phyloP scores from a whole-genome alignment of 2,113 vertebrate genomes.

The Cyphomyrus discorhynchus region DNA sequence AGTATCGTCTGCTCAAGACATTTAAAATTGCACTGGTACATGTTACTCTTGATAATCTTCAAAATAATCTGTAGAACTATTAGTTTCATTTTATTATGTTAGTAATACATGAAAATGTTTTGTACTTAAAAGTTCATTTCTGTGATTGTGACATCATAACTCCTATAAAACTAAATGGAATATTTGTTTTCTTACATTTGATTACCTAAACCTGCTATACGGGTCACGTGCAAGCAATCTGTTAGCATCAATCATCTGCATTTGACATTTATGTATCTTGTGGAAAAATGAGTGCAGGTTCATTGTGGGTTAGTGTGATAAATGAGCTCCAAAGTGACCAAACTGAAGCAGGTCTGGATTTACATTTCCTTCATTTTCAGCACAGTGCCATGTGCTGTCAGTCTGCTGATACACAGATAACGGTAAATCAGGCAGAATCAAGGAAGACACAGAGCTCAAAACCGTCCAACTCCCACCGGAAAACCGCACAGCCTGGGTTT shows the following conservation, averaged over 20 bases:
- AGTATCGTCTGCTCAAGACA: background rate
- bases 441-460: background rate
- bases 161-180: conserved; percentile 1
- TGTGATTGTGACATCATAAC: background rate
- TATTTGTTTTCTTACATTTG: background rate
- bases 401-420: background rate
- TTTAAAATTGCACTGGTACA: background rate
- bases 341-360: background rate
- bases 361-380: background rate
- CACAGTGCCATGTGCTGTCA: background rate
- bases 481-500: background rate
- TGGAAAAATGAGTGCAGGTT: background rate
- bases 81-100: background rate
- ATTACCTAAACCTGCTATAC: background rate
- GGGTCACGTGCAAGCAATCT: background rate
- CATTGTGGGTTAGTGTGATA: background rate
- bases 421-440: background rate
- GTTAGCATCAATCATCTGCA: background rate
- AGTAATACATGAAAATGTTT: background rate
- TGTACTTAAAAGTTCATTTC: background rate
- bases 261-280: background rate
- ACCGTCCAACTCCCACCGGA: background rate
- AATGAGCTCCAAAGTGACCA: background rate
- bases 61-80: background rate
- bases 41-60: background rate